Conservation (phyloP, 2,113 vertebrate genomes). For the Anseranas semipalmata region DNA sequence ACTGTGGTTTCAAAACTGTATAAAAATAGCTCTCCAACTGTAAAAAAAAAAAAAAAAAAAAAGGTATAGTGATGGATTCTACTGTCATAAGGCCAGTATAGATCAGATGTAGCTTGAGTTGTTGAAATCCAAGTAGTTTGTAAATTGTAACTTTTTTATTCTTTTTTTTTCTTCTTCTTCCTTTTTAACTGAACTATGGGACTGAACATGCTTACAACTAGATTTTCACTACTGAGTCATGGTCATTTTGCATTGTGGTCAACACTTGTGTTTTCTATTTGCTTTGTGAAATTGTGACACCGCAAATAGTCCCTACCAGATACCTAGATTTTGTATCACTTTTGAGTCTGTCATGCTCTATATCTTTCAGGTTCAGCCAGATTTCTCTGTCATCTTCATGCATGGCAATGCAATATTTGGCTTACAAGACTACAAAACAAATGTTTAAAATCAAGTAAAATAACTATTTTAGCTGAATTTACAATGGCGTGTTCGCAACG, state of each 20-base stretch:
- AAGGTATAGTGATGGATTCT: background rate
- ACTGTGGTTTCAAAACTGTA: background rate
- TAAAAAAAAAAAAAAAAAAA: background rate
- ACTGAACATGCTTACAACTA: background rate
- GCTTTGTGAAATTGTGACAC: background rate
- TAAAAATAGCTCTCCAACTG: background rate
- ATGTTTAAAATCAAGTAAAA: background rate
- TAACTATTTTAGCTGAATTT: background rate
- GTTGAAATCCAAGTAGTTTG: background rate
- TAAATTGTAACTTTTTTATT: background rate
- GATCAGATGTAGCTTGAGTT: background rate
- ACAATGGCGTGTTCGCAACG: background rate
- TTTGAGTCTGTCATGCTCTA: background rate
- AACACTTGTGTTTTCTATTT: background rate
- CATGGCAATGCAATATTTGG: background rate
- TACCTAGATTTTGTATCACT: background rate
- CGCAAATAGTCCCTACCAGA: background rate
- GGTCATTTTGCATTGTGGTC: background rate
- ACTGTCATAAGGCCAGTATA: background rate
- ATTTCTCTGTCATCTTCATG: background rate
- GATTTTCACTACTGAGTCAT: background rate
- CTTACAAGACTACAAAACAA: background rate
- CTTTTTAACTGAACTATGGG: background rate
- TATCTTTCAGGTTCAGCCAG: background rate
- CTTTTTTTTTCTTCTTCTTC: background rate